Evolutionary conservation across 2,113 vertebrate genomes (phyloP), one percentile per base, ranked within the genome.

Genomic region (Phrynocephalus versicolor): DNA sequence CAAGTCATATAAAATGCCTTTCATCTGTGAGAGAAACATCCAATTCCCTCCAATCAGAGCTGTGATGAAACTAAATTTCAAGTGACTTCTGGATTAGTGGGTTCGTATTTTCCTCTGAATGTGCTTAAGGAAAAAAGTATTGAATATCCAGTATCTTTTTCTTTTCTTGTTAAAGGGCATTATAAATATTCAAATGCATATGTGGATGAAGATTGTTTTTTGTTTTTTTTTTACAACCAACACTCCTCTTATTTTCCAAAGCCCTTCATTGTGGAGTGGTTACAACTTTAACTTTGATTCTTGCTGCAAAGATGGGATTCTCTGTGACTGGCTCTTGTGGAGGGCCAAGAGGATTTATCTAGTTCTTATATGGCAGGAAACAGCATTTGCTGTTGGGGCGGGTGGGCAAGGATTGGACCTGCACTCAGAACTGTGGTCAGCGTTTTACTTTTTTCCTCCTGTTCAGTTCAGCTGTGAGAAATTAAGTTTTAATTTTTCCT

Each of bases 401-500:
- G n/a, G n/a, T n/a, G n/a, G 33, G 23, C n/a, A 70, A 33, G 33
- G 33, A 79, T n/a, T 80, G 57, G 2, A 35, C 30, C 69, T 12
- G 8, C 3, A 25, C 9, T 83, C 71, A 75, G 39, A 76, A 67
- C 12, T 65, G 15, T n/a, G 5, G 3, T 60, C n/a, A 55, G 33
- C 60, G 57, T 15, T 73, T 85, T 79, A 35, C 77, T 57, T 72
- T 90, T 89, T 87, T 58, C 82, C 83, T 88, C 89, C 82, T 19
- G 39, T 85, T 92, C 82, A 87, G 77, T 83, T 90, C 83, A 85
- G 78, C 90, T 88, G 86, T 90, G 88, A 86, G 89, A 89, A 78
- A 91, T 85, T 89, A 30, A 87, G 57, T 92, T 90, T 91, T 90
- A 89, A 69, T 27, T 92, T 91, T 92, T 92, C 88, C 90, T 91